Conservation (phyloP, 2,113 vertebrate species). For the Acanthisitta chloris region DNA sequence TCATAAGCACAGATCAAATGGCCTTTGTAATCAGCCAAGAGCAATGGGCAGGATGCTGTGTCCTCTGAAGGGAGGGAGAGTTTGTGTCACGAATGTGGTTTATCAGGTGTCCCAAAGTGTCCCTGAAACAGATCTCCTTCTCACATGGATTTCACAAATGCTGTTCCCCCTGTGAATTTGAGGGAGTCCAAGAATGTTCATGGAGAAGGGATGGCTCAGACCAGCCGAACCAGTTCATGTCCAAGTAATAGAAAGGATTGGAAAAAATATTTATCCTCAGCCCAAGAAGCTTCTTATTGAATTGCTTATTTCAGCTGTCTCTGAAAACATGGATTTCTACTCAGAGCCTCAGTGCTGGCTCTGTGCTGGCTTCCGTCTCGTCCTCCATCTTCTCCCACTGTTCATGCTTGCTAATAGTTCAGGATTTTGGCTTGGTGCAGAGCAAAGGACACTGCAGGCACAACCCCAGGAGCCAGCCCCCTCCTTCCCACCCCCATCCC, state of each 20-base stretch:
- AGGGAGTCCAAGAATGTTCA: background rate
- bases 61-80: background rate
- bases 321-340: background rate
- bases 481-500: background rate
- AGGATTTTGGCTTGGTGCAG: background rate
- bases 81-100: fast-evolving
- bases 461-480: background rate
- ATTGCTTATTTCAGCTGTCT: background rate
- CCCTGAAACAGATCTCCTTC: background rate
- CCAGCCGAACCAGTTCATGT: background rate
- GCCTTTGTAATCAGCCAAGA: background rate
- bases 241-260: background rate
- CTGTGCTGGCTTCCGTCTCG: background rate
- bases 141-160: background rate
- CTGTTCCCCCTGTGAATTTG: background rate
- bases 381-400: background rate
- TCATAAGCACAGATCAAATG: background rate
- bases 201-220: background rate
- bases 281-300: background rate
- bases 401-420: fast-evolving
- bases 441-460: background rate
- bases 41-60: background rate
- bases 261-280: background rate
- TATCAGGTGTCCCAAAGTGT: background rate
- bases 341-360: background rate